These are phyloP conservation scores for Myotis daubentonii DNA, from an alignment of 2,797 vertebrate species.

Conservation along the genomic window DNA sequence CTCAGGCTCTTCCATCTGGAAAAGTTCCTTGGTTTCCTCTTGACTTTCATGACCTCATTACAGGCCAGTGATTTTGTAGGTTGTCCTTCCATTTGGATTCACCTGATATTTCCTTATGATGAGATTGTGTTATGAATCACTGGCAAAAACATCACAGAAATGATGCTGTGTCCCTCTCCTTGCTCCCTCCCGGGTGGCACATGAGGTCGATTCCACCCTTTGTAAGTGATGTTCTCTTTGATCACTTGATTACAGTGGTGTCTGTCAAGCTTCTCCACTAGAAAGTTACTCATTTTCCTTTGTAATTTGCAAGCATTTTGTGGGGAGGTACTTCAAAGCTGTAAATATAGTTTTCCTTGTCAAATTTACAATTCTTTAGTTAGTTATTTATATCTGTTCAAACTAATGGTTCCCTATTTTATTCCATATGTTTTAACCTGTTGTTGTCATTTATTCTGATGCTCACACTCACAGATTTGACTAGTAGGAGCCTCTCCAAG, in stretches of 20 bases:
- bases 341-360: not conserved
- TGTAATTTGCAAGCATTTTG: not conserved
- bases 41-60: not conserved
- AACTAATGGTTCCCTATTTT: not conserved
- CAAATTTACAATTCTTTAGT: not conserved
- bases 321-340: not conserved
- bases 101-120: not conserved
- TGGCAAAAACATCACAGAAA: not conserved
- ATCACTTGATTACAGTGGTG: not conserved
- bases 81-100: not conserved
- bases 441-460: not conserved
- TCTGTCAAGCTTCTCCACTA: not conserved
- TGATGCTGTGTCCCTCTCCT: not conserved
- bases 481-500: not conserved
- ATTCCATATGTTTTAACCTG: not conserved
- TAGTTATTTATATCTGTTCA: not conserved
- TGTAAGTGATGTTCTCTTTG: not conserved
- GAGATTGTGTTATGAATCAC: not conserved
- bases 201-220: not conserved
- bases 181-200: not conserved
- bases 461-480: not conserved
- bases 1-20: not conserved
- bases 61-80: not conserved
- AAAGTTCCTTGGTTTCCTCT: not conserved
- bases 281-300: not conserved